Base-by-base conservation (phyloP, 2,888 invertebrate genomes). In the Parnassius orleans region DNA sequence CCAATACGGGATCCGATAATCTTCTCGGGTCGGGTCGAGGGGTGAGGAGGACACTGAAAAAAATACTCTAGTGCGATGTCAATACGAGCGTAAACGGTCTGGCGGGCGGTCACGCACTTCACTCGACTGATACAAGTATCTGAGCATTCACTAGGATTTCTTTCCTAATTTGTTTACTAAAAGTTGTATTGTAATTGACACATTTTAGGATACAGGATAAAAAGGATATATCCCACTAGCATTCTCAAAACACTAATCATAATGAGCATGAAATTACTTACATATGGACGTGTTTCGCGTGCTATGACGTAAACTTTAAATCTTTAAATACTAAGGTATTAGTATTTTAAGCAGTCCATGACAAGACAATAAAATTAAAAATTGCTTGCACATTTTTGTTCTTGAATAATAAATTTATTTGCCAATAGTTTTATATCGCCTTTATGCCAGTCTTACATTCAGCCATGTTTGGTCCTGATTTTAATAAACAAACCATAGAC, bases 21-120 rank as follows among this genome's bases (percentile, higher is more conserved):
- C 86, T 86, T 86, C 86, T 79, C 79, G 85, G 86, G 90, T 92
- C 92, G 88, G 92, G 93, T 93, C 93, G 92, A 90, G 92, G 92
- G 92, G 92, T 92, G 89, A 86, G 90, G 90, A 85, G 80, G 81
- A 89, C 91, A 92, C 92, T 92, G 92, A 90, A 92, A 92, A 89
- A 90, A 87, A 90, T 86, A 89, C 87, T 92, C 91, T 92, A 91
- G 87, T 87, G 91, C 91, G 89, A 88, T 81, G 84, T 89, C 86
- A 84, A 87, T 87, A 87, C 83, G 87, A 88, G 86, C 89, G 75
- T 80, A 79, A 83, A 83, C 79, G 79, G 86, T 86, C 83, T 82
- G 33, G 88, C 86, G 79, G 83, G 81, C 79, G 83, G 79, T 81
- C 82, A 68, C 75, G 73, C 68, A 73, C 68, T 57, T 11, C 47